A percentile compares a stretch with the other conserved stretches of the same genome.
phyloP scores from a whole-genome alignment of 2,113 vertebrate species.

The Malurus alboscapulatus region DNA sequence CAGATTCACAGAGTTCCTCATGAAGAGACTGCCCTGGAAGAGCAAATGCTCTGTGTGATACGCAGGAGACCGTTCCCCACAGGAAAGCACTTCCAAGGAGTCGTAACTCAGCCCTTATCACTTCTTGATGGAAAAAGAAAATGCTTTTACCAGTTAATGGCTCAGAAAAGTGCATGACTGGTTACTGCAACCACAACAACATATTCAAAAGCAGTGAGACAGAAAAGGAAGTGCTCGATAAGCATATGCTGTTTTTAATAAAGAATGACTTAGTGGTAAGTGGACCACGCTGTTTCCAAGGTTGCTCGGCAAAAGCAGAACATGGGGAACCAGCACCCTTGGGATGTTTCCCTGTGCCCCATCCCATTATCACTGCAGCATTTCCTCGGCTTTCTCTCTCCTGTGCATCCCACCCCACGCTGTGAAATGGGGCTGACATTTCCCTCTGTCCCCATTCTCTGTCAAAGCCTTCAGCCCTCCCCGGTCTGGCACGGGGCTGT shows the following conservation, averaged over 20 bases:
- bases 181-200: constrained; percentile 53
- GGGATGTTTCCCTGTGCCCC: not conserved
- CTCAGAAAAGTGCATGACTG: constrained; percentile 31
- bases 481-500: not conserved
- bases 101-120: constrained; percentile 8
- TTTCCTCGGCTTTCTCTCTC: rapidly evolving
- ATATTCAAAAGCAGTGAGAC: not conserved
- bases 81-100: not conserved
- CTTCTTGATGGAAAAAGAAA: constrained; percentile 15
- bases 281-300: not conserved
- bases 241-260: constrained; percentile 44
- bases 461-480: rapidly evolving
- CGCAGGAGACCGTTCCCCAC: not conserved
- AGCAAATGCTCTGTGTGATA: not conserved
- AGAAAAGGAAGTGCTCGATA: constrained; percentile 26
- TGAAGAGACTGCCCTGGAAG: not conserved
- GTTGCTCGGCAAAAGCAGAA: not conserved
- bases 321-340: rapidly evolving
- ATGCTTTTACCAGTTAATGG: constrained; percentile 55
- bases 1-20: not conserved
- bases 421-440: not conserved
- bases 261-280: constrained; percentile 6
- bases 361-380: not conserved
- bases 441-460: not conserved
- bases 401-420: not conserved